These are phyloP conservation scores for Patella ulyssiponensis DNA, from an alignment of 2,888 invertebrate species.

Conservation along the genomic window DNA sequence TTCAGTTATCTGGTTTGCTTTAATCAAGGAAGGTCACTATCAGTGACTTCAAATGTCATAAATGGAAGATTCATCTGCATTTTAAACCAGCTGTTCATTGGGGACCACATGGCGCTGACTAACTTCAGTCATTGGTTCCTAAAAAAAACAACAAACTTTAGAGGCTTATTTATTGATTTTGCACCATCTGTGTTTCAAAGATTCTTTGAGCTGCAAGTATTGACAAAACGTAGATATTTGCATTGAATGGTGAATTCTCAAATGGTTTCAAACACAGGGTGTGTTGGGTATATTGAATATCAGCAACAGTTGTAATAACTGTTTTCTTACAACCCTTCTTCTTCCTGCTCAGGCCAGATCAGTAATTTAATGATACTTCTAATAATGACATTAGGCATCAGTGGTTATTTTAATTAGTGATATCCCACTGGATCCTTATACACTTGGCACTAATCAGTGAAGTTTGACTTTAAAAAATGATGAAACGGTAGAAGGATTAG, in stretches of 20 bases:
- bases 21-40: conserved; percentile 8
- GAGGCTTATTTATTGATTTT: neutral
- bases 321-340: neutral
- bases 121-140: neutral
- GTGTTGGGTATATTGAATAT: neutral
- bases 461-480: too few relatives aligned
- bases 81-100: neutral
- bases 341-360: neutral
- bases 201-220: conserved; percentile 6
- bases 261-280: neutral
- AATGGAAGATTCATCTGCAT: neutral
- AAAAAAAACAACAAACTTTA: conserved; percentile 1
- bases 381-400: too few relatives aligned
- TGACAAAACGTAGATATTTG: neutral
- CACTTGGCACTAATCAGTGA: too few relatives aligned
- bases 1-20: neutral
- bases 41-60: neutral
- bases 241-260: conserved; percentile 5
- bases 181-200: neutral
- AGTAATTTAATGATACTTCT: neutral
- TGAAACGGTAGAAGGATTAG: too few relatives aligned
- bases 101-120: neutral
- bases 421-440: too few relatives aligned
- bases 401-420: too few relatives aligned
- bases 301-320: conserved; percentile 5